These are phyloP conservation scores for Acrocephalus arundinaceus DNA, from an alignment of 2,113 vertebrate genomes.

Conservation along the genomic window DNA sequence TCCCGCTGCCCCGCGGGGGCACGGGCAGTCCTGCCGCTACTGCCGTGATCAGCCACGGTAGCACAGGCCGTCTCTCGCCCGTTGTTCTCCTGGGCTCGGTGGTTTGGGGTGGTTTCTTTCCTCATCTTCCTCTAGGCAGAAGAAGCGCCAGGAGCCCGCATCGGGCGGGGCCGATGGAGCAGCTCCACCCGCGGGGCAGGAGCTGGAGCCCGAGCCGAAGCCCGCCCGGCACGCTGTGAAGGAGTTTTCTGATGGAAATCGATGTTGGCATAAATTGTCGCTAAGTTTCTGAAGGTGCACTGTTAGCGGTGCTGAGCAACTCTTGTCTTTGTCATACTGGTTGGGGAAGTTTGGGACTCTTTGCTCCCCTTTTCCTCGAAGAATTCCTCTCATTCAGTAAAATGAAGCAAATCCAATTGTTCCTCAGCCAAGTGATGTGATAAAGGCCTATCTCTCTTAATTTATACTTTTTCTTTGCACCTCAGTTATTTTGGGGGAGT, in stretches of 20 bases:
- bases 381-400: not conserved
- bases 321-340: accelerated
- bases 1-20: not conserved
- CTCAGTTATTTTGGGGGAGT: not conserved
- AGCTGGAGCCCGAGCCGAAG: accelerated
- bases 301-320: not conserved
- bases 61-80: accelerated
- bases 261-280: not conserved
- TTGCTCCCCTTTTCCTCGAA: accelerated
- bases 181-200: too few relatives aligned
- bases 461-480: not conserved
- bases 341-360: not conserved
- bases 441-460: not conserved
- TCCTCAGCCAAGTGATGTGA: not conserved
- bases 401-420: not conserved
- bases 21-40: accelerated
- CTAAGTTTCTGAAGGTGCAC: not conserved
- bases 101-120: accelerated
- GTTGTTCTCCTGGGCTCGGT: accelerated
- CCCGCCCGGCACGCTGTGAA: accelerated
- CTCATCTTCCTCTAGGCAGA: not conserved
- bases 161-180: not conserved
- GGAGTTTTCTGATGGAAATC: not conserved
- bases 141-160: accelerated
- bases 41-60: accelerated